Percentiles rank a stretch among this genome's conserved stretches.
phyloP scores from a whole-genome alignment of 2,797 vertebrate species.

The Enteromius fasciolatus region DNA sequence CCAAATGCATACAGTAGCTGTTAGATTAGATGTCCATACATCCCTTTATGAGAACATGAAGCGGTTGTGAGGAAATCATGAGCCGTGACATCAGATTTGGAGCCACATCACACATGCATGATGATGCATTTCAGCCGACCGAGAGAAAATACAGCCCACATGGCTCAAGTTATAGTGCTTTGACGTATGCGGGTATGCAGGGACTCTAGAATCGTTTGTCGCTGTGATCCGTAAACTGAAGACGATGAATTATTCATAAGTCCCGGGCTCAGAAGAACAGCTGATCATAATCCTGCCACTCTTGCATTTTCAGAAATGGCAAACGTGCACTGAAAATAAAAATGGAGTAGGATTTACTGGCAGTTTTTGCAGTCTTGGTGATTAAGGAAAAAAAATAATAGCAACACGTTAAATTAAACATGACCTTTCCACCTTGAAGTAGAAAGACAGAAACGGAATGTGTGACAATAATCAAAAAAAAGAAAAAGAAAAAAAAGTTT shows the following conservation, averaged over 20 bases:
- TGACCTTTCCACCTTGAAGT: neutral
- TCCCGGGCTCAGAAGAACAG: neutral
- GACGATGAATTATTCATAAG: slow-evolving; percentile 52
- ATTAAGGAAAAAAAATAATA: too few species aligned
- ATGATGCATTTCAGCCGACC: slow-evolving; percentile 18
- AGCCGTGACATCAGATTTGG: neutral
- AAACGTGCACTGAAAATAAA: slow-evolving; percentile 4
- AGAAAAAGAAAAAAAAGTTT: too few species aligned
- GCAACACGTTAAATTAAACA: neutral
- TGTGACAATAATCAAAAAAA: neutral
- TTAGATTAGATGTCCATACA: neutral
- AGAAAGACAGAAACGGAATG: neutral
- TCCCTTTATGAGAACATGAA: neutral
- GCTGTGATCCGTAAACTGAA: slow-evolving; percentile 50
- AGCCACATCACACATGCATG: neutral
- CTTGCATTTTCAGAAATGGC: slow-evolving; percentile 17
- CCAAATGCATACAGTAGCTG: neutral
- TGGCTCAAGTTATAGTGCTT: slow-evolving; percentile 25
- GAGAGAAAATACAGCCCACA: slow-evolving; percentile 15
- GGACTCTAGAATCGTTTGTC: slow-evolving; percentile 19
- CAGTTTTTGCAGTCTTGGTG: too few species aligned
- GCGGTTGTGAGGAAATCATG: neutral
- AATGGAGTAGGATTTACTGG: neutral
- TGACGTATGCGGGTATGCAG: slow-evolving; percentile 21
- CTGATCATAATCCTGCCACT: slow-evolving; percentile 32